Evolutionary conservation across 2,888 invertebrate genomes (phyloP).

Genomic region (Epinotia brunnichana): DNA sequence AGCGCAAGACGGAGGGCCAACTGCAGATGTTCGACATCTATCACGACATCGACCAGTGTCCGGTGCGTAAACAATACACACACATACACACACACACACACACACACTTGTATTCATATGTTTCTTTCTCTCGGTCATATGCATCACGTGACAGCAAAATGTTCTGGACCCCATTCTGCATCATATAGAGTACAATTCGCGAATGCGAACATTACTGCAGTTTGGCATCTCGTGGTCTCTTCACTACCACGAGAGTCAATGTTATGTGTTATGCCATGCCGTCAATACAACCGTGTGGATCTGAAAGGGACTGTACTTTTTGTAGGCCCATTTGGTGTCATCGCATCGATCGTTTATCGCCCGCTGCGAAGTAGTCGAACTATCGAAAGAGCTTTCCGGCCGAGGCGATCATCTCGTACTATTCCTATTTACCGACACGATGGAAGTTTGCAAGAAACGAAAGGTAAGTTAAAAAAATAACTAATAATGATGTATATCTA

Average conservation of each 20-base stretch:
- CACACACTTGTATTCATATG: too few species aligned
- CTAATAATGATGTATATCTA: neutral
- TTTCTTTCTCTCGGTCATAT: too few species aligned
- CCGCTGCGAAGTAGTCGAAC: conserved; percentile 94
- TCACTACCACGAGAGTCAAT: too few species aligned
- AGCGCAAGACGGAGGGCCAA: conserved; percentile 97
- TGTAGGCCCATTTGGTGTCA: conserved; percentile 94
- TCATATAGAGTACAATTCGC: too few species aligned
- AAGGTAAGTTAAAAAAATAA: conserved; percentile 78
- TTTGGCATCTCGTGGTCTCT: too few species aligned
- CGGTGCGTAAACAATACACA: conserved; percentile 82
- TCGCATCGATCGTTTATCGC: conserved; percentile 95
- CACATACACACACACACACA: too few species aligned
- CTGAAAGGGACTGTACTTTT: conserved; percentile 43
- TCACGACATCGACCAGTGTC: conserved; percentile 99
- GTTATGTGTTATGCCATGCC: neutral
- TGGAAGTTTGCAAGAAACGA: conserved; percentile 95
- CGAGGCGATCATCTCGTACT: conserved; percentile 94
- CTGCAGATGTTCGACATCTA: conserved; percentile 98
- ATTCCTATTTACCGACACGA: conserved; percentile 96
- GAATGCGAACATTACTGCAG: too few species aligned
- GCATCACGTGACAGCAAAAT: too few species aligned
- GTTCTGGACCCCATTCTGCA: too few species aligned
- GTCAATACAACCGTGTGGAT: neutral
- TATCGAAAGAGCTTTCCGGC: conserved; percentile 92